Evolutionary conservation across 1,140 invertebrate species (phyloP), one percentile per base, ranked within the genome.

Genomic region (Mesaphorura yosii): DNA sequence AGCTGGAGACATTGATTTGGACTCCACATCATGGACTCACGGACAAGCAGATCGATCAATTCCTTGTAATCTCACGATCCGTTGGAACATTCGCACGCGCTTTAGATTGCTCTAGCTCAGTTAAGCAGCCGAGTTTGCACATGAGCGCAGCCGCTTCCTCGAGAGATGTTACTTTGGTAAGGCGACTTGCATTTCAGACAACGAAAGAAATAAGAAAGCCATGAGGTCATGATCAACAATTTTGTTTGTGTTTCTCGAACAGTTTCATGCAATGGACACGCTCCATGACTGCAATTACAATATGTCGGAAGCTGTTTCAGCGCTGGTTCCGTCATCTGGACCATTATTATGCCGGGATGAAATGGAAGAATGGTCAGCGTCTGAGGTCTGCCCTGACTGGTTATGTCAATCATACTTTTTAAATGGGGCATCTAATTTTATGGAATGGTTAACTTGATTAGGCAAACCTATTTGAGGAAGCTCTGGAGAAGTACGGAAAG

Each of bases 361-460:
- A 75, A 95, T 99, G 87, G 96, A 99, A 75, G 95, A 98, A 72
- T 99, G 95, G 96, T 96, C 92, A 58, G 90, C 95, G 10, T 90
- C 91, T 15, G 96, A 99, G 47, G 50, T 58, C 46, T 37, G 25
- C 15, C 23, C 31, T 31, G 19, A 48, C 44, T 23, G n/a, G 10
- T 34, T 34, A 10, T n/a, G n/a, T 34, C n/a, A 10, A 10, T 10
- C n/a, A 41, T 10, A 41, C 39, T 20, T 41, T 37, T 48, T 29
- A 48, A 23, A 7, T 17, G 14, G 26, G 17, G 1, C 20, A 25
- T 46, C n/a, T 44, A 44, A 10, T 20, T 44, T 44, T 46, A 27
- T 2, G 44, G 29, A 12, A 46, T 22, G 25, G 15, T 15, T 26
- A 29, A 26, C 45, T 25, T 26, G 1, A 6, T 47, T 39, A 60